A percentile compares a stretch with the other conserved stretches of the same genome.
Evolutionary conservation across 1,140 invertebrate species (phyloP).

Genomic region (Cydia fagiglandana): DNA sequence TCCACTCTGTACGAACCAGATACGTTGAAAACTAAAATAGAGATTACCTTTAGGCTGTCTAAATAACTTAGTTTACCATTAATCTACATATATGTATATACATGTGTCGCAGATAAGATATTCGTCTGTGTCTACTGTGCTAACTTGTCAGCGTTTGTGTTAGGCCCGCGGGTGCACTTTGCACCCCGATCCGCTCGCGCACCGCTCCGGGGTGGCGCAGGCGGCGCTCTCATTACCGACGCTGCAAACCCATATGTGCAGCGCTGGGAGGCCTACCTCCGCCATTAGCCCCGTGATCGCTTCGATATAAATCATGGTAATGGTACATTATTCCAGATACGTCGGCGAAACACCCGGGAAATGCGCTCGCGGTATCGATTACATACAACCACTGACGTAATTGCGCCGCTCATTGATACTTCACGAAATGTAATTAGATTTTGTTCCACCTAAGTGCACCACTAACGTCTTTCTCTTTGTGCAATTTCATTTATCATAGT

Average conservation of each 20-base stretch:
- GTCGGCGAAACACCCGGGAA: conserved; percentile 69
- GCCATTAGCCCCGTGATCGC: conserved; percentile 70
- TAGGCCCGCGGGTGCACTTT: conserved; percentile 32
- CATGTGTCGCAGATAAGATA: neutral
- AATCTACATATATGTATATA: neutral
- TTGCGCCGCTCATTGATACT: conserved; percentile 72
- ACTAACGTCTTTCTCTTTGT: conserved; percentile 51
- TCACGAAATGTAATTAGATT: conserved; percentile 72
- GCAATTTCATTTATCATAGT: conserved; percentile 50
- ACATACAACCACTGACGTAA: conserved; percentile 66
- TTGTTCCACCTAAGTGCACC: conserved; percentile 61
- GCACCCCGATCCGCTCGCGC: conserved; percentile 34
- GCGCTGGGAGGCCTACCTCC: conserved; percentile 53
- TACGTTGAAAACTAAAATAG: too few species aligned
- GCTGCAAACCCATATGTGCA: conserved; percentile 60
- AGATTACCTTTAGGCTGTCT: too few species aligned
- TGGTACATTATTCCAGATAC: conserved; percentile 74
- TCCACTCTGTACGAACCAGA: neutral
- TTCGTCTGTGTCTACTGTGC: neutral
- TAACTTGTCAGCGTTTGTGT: neutral
- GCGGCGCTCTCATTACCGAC: conserved; percentile 46
- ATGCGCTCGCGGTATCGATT: conserved; percentile 63
- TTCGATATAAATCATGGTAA: conserved; percentile 75
- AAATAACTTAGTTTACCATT: neutral
- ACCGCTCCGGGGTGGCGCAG: conserved; percentile 44